phyloP scores from a whole-genome alignment of 2,113 vertebrate genomes.

The Pelodiscus sinensis region DNA sequence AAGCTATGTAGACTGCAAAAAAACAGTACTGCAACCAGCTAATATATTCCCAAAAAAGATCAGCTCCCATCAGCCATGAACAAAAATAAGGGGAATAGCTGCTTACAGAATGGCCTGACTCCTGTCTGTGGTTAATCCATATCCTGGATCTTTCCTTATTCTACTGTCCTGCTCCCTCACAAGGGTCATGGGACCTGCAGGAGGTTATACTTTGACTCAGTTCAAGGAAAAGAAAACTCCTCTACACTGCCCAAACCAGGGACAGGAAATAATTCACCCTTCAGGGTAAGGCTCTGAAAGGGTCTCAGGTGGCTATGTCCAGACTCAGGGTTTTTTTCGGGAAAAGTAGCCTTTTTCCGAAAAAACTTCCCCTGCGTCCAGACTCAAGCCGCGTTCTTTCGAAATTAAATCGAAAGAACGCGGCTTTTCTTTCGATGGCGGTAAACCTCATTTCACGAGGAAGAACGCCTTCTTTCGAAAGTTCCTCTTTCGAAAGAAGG shows the following conservation, averaged over 20 bases:
- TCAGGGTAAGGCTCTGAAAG: background rate
- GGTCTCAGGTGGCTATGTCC: too few relatives aligned
- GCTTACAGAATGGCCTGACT: background rate
- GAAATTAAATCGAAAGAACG: too few relatives aligned
- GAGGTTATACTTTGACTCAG: background rate
- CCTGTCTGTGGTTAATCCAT: fast-evolving
- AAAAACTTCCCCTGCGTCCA: too few relatives aligned
- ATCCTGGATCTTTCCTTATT: background rate
- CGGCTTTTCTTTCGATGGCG: too few relatives aligned
- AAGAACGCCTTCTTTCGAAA: too few relatives aligned
- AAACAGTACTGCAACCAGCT: background rate
- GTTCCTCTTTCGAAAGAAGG: too few relatives aligned
- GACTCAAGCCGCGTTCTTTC: too few relatives aligned
- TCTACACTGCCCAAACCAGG: background rate
- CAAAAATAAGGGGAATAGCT: background rate
- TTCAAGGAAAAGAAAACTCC: background rate
- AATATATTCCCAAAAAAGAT: background rate
- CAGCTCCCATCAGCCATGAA: background rate
- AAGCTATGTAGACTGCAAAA: fast-evolving
- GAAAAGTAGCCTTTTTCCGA: too few relatives aligned
- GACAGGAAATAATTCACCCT: background rate
- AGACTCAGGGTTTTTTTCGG: too few relatives aligned
- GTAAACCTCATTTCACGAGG: too few relatives aligned
- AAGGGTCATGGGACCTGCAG: background rate
- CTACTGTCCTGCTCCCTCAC: background rate